phyloP scores from a whole-genome alignment of 35 echinoderm and acorn worm species.

The Lytechinus pictus region DNA sequence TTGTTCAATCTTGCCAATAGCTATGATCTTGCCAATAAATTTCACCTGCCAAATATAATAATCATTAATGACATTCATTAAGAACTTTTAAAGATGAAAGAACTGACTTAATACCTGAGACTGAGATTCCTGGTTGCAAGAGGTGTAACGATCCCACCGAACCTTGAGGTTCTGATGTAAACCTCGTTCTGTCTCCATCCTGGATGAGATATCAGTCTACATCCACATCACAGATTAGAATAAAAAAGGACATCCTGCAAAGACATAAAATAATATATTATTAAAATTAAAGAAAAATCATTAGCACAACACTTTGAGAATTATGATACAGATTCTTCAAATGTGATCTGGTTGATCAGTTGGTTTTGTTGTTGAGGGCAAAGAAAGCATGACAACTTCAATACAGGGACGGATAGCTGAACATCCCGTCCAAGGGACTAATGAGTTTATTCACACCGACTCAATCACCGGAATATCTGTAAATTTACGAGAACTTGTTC shows the following conservation, averaged over 20 bases:
- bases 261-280: not conserved
- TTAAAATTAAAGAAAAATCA: not conserved
- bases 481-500: too few relatives aligned
- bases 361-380: too few relatives aligned
- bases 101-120: not conserved
- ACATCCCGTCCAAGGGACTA: too few relatives aligned
- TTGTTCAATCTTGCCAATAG: too few relatives aligned
- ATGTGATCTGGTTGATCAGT: too few relatives aligned
- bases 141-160: constrained; percentile 7
- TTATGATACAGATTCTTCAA: not conserved
- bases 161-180: constrained; percentile 26
- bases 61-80: not conserved
- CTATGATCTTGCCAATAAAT: too few relatives aligned
- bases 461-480: too few relatives aligned
- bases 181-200: not conserved
- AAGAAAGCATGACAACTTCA: too few relatives aligned
- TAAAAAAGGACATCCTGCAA: not conserved
- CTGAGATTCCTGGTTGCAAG: not conserved
- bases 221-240: not conserved
- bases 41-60: too few relatives aligned
- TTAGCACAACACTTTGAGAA: not conserved
- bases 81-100: too few relatives aligned
- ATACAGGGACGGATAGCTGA: too few relatives aligned
- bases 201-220: not conserved
- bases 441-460: too few relatives aligned